These are phyloP conservation scores for Limnothrissa miodon DNA, from an alignment of 2,113 vertebrate genomes.

Conservation along the genomic window DNA sequence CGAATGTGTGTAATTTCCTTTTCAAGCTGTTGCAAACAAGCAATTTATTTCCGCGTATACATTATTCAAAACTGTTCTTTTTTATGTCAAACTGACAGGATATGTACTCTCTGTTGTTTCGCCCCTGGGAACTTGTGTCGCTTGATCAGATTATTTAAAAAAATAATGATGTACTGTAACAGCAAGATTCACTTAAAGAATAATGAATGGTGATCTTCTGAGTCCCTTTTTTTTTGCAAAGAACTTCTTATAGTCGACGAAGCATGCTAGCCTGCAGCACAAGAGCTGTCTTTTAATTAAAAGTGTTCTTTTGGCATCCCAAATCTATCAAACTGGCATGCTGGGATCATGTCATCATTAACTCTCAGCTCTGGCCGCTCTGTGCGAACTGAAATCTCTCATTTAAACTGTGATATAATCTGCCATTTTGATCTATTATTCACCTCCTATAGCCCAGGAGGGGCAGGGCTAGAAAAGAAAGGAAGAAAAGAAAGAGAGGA, in stretches of 20 bases:
- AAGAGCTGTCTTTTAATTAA: slow-evolving; percentile 13
- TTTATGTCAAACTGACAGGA: slow-evolving; percentile 8
- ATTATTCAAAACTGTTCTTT: slow-evolving; percentile 20
- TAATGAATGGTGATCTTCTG: background rate
- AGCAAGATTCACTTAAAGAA: background rate
- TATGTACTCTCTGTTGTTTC: background rate
- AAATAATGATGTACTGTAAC: slow-evolving; percentile 9
- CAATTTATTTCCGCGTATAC: slow-evolving; percentile 22
- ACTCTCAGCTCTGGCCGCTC: slow-evolving; percentile 47
- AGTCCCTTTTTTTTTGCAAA: background rate
- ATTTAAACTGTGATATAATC: slow-evolving; percentile 63
- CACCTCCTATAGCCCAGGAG: slow-evolving; percentile 40
- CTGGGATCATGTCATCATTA: slow-evolving; percentile 62
- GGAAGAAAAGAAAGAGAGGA: background rate
- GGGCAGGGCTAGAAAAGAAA: background rate
- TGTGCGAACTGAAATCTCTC: slow-evolving; percentile 45
- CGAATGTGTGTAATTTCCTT: slow-evolving; percentile 29
- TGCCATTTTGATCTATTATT: slow-evolving; percentile 73
- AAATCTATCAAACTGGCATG: background rate
- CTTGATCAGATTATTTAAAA: slow-evolving; percentile 15
- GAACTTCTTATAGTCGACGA: background rate
- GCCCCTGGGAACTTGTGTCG: background rate
- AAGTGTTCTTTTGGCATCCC: slow-evolving; percentile 1
- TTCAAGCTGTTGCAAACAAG: background rate
- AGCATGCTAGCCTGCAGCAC: background rate